phyloP scores from a whole-genome alignment of 2,113 vertebrate genomes.

The Tylochromis polylepis region DNA sequence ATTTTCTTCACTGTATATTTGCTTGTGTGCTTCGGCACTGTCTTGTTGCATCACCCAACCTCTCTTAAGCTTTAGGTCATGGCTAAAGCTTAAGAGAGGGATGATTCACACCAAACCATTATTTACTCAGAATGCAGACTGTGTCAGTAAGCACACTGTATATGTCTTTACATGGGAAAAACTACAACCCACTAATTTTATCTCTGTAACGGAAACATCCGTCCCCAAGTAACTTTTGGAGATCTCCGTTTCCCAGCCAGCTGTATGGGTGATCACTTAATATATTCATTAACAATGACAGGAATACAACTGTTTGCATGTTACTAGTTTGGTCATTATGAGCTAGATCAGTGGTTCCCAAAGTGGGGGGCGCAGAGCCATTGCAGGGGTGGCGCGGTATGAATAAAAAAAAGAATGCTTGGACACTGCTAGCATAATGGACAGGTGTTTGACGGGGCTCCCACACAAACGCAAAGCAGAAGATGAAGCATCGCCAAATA shows the following conservation, averaged over 20 bases:
- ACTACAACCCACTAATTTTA: background rate
- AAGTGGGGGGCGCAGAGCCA: too few species aligned
- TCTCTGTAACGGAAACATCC: background rate
- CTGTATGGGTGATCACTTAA: background rate
- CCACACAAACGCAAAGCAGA: too few species aligned
- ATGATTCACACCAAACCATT: background rate
- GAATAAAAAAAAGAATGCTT: too few species aligned
- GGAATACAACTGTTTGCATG: accelerated
- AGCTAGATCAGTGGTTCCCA: too few species aligned
- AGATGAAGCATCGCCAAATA: too few species aligned
- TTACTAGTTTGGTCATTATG: accelerated
- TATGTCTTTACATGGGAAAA: accelerated
- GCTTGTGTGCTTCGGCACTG: background rate
- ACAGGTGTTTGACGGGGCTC: too few species aligned
- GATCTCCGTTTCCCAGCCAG: background rate
- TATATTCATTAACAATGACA: background rate
- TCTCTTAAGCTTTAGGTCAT: background rate
- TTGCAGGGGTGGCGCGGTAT: too few species aligned
- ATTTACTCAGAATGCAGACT: background rate
- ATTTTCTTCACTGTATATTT: background rate
- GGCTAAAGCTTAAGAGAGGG: background rate
- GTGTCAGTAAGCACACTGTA: background rate
- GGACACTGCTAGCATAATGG: too few species aligned
- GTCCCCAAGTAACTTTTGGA: background rate
- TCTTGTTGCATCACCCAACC: background rate